Evolutionary conservation across 2,113 vertebrate genomes (phyloP).

Genomic region (Cathartes aura): DNA sequence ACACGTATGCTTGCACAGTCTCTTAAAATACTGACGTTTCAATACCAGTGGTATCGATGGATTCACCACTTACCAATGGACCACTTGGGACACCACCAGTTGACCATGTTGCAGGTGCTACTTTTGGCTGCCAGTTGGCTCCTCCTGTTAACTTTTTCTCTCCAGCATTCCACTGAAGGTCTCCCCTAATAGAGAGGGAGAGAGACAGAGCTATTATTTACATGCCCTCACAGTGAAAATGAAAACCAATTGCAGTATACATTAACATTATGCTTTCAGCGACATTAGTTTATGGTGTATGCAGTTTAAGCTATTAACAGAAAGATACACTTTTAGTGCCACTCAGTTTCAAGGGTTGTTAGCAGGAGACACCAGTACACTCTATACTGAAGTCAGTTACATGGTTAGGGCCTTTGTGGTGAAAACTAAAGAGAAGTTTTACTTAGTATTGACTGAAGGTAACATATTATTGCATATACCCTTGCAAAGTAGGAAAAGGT

Average conservation of each 20-base stretch:
- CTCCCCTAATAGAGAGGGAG: slow-evolving; percentile 72
- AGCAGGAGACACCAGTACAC: background rate
- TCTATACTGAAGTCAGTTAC: background rate
- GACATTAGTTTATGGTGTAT: slow-evolving; percentile 32
- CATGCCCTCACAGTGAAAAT: background rate
- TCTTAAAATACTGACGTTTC: background rate
- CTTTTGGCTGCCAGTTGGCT: slow-evolving; percentile 95
- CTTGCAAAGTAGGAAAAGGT: slow-evolving; percentile 41
- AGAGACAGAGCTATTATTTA: background rate
- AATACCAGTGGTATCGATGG: background rate
- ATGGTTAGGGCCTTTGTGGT: slow-evolving; percentile 30
- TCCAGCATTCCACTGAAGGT: slow-evolving; percentile 88
- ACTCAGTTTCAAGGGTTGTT: background rate
- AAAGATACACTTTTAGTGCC: background rate
- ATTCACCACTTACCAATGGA: slow-evolving; percentile 82
- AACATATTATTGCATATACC: slow-evolving; percentile 22
- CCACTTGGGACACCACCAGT: slow-evolving; percentile 80
- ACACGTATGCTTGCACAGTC: rapidly evolving
- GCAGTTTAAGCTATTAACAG: slow-evolving; percentile 14
- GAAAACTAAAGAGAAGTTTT: slow-evolving; percentile 26
- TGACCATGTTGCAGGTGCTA: slow-evolving; percentile 92
- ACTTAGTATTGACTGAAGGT: slow-evolving; percentile 24
- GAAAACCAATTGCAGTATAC: background rate
- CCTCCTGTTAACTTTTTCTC: slow-evolving; percentile 97
- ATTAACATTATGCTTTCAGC: background rate